phyloP scores from a whole-genome alignment of 2,888 invertebrate species.

The Protodeltote pygarga region DNA sequence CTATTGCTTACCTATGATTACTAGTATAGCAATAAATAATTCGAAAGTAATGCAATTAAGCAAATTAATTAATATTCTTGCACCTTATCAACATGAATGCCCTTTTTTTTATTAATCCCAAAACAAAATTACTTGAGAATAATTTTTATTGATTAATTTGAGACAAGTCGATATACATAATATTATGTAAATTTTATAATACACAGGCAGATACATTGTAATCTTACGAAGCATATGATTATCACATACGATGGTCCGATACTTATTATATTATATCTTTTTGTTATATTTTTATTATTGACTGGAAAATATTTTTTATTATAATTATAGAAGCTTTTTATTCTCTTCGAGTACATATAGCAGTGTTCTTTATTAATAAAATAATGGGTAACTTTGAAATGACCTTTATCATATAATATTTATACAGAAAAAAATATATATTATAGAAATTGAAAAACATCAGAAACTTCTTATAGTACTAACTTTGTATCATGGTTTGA shows the following conservation, averaged over 20 bases:
- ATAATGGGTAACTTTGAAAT: slow-evolving; percentile 8
- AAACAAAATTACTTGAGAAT: no score
- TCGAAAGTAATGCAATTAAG: no score
- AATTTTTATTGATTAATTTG: no score
- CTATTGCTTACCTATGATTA: no score
- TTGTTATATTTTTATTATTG: slow-evolving; percentile 4
- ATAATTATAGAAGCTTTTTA: slow-evolving; percentile 24
- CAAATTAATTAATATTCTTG: no score
- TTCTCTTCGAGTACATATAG: slow-evolving; percentile 18
- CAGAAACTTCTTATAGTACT: no score
- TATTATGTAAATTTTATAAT: slow-evolving; percentile 16
- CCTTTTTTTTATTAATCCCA: no score
- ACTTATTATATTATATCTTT: slow-evolving; percentile 49
- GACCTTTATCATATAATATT: neutral
- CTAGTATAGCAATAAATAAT: no score
- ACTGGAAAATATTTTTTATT: slow-evolving; percentile 19
- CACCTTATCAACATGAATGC: no score
- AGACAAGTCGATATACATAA: neutral
- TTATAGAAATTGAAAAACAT: no score
- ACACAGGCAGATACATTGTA: slow-evolving; percentile 51
- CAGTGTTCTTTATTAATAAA: slow-evolving; percentile 3
- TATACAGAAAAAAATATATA: no score
- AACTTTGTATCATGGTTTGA: no score
- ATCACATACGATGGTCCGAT: slow-evolving; percentile 68
- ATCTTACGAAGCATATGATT: slow-evolving; percentile 62